These are phyloP conservation scores for Sarcophilus harrisii DNA, from an alignment of 2,797 vertebrate genomes.

Conservation along the genomic window DNA sequence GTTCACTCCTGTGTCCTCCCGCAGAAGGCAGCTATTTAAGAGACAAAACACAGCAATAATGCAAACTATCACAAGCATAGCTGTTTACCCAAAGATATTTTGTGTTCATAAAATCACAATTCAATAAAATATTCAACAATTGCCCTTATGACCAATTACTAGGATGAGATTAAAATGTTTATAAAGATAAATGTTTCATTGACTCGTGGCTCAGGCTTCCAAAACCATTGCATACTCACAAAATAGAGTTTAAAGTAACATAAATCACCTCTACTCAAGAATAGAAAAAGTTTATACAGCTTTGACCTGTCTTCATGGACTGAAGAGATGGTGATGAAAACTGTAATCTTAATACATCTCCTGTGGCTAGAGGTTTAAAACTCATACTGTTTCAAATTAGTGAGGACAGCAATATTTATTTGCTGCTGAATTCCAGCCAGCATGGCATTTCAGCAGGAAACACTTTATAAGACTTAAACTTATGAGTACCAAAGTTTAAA, in stretches of 20 bases:
- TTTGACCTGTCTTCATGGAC: conserved; percentile 82
- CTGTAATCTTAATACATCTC: conserved; percentile 87
- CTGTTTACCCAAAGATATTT: conserved; percentile 54
- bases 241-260: conserved; percentile 63
- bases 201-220: conserved; percentile 53
- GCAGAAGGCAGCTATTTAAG: conserved; percentile 55
- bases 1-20: conserved; percentile 16
- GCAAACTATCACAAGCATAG: conserved; percentile 29
- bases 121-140: conserved; percentile 47
- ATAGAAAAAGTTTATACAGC: conserved; percentile 70
- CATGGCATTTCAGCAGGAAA: conserved; percentile 84
- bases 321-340: conserved; percentile 83
- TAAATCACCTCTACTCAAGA: conserved; percentile 67
- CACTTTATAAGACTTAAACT: conserved; percentile 83
- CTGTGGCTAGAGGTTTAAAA: conserved; percentile 84
- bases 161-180: conserved; percentile 61
- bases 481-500: conserved; percentile 80
- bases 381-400: conserved; percentile 88
- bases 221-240: conserved; percentile 29
- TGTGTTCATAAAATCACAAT: conserved; percentile 60
- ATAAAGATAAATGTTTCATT: conserved; percentile 48
- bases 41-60: conserved; percentile 48
- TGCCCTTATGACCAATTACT: conserved; percentile 26
- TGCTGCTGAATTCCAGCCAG: conserved; percentile 84
- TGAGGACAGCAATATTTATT: conserved; percentile 87